Conservation (phyloP, 2,113 vertebrate species). For the Pitta sordida region DNA sequence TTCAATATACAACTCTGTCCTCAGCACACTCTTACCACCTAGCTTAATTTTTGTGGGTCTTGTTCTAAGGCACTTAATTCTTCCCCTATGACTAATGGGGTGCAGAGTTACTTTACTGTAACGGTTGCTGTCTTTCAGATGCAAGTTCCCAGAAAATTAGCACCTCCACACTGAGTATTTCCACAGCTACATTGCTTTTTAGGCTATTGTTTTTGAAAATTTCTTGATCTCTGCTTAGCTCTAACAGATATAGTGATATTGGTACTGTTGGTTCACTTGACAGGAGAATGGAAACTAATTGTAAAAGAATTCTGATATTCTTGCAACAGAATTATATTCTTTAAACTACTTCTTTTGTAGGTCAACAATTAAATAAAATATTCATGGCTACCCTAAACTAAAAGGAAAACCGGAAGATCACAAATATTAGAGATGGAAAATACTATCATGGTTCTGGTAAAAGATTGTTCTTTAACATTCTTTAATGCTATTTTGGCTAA, state of each 20-base stretch:
- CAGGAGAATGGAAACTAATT: background rate
- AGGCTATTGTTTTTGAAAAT: background rate
- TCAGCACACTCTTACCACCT: background rate
- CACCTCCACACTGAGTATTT: background rate
- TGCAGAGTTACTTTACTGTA: background rate
- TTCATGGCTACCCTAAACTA: background rate
- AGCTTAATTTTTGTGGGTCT: background rate
- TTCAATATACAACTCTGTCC: background rate
- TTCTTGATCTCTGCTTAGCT: background rate
- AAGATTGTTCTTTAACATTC: background rate
- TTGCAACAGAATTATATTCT: background rate
- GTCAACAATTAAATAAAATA: slow-evolving; percentile 1
- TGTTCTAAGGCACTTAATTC: background rate
- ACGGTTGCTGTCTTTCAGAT: background rate
- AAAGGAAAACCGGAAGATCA: background rate
- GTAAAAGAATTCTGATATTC: background rate
- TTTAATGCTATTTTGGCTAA: background rate
- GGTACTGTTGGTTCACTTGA: background rate
- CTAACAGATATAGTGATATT: background rate
- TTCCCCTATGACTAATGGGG: background rate
- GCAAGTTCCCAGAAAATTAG: background rate
- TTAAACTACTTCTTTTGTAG: background rate
- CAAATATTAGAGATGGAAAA: background rate
- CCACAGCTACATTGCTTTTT: background rate
- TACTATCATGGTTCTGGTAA: background rate